Percentiles rank a stretch among this genome's conserved stretches.
Evolutionary conservation across 2,888 invertebrate species (phyloP).

Genomic region (Cenopis cana): DNA sequence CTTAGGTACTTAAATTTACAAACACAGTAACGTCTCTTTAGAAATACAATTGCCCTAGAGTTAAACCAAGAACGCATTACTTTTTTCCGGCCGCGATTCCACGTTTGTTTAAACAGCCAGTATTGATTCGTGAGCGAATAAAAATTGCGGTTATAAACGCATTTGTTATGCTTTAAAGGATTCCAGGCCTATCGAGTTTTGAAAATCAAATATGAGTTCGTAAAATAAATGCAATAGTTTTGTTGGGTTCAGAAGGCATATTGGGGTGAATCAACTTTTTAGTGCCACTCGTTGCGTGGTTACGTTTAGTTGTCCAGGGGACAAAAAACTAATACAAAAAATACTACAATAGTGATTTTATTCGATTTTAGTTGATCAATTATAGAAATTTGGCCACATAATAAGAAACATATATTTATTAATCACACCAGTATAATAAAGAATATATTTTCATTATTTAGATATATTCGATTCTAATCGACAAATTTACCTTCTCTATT

Average conservation of each 20-base stretch:
- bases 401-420: too few relatives aligned
- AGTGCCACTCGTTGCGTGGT: too few relatives aligned
- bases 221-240: not conserved
- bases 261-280: too few relatives aligned
- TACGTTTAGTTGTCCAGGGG: too few relatives aligned
- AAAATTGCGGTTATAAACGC: slow-evolving; percentile 33
- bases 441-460: too few relatives aligned
- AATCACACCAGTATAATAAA: too few relatives aligned
- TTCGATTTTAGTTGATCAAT: too few relatives aligned
- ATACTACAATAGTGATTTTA: too few relatives aligned
- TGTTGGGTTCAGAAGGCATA: not conserved
- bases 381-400: too few relatives aligned
- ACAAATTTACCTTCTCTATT: too few relatives aligned
- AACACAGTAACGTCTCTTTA: not conserved
- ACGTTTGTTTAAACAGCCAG: slow-evolving; percentile 31
- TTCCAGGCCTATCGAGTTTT: slow-evolving; percentile 4
- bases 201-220: slow-evolving; percentile 11
- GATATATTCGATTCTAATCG: too few relatives aligned
- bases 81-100: slow-evolving; percentile 19
- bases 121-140: slow-evolving; percentile 24
- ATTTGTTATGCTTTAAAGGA: slow-evolving; percentile 28
- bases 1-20: slow-evolving; percentile 10
- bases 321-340: too few relatives aligned
- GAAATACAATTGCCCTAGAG: not conserved
- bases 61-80: slow-evolving; percentile 38